Evolutionary conservation across 1,140 invertebrate genomes (phyloP).

Genomic region (Dryas iulia): DNA sequence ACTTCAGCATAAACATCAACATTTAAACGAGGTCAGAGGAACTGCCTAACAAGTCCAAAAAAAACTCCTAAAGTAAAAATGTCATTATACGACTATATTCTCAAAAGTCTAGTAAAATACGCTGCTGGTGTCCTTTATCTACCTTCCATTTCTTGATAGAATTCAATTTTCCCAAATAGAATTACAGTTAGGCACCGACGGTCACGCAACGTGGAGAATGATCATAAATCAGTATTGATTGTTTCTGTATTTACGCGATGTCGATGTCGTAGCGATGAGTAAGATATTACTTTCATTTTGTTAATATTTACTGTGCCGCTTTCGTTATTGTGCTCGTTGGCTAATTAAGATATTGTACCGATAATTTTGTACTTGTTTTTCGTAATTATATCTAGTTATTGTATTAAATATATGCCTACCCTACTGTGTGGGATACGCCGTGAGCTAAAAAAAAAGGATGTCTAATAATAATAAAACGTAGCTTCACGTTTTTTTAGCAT

Average conservation of each 20-base stretch:
- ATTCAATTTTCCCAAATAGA: conserved; percentile 8
- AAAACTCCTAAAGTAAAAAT: background rate
- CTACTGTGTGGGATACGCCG: too few species aligned
- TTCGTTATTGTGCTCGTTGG: background rate
- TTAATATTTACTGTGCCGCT: background rate
- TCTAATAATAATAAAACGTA: too few species aligned
- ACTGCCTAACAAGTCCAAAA: background rate
- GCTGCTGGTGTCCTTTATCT: background rate
- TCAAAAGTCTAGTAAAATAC: background rate
- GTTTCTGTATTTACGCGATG: conserved; percentile 2
- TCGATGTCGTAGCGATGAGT: conserved; percentile 14
- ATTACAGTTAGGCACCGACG: background rate
- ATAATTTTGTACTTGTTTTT: background rate
- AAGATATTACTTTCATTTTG: conserved; percentile 3
- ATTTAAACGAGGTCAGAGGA: background rate
- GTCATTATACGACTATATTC: background rate
- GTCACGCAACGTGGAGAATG: conserved; percentile 3
- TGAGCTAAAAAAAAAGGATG: too few species aligned
- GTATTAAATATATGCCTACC: too few species aligned
- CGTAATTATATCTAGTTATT: too few species aligned
- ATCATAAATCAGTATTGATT: conserved; percentile 16
- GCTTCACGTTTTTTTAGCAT: too few species aligned
- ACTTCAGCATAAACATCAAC: background rate
- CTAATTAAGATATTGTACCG: background rate
- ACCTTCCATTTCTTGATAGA: background rate